Percentiles rank a stretch among this genome's conserved stretches.
These are phyloP conservation scores for Tetrax tetrax DNA, from an alignment of 2,113 vertebrate species.

Conservation along the genomic window DNA sequence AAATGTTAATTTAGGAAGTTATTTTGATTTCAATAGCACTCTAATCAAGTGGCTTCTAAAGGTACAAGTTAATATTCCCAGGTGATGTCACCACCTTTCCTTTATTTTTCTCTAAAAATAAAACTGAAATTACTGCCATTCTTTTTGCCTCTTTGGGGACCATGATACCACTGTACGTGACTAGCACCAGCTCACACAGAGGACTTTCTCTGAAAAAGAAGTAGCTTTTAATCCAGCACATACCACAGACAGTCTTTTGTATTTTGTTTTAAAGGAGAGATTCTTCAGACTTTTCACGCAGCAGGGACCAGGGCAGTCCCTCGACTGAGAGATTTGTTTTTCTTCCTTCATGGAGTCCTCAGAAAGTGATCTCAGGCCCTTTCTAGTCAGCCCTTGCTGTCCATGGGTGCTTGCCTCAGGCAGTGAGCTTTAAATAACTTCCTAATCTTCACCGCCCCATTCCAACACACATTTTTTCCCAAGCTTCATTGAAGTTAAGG, in stretches of 20 bases:
- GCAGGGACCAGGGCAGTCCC: background rate
- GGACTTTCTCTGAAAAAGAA: background rate
- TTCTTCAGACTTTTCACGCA: background rate
- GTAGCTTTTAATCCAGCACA: background rate
- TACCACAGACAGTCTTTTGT: background rate
- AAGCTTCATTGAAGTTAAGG: background rate
- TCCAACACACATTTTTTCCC: background rate
- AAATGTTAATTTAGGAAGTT: background rate
- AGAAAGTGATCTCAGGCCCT: background rate
- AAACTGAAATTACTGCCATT: background rate
- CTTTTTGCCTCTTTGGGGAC: background rate
- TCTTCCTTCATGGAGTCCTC: background rate
- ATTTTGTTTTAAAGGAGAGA: background rate
- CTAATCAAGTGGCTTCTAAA: background rate
- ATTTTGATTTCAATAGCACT: background rate
- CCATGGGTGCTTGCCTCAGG: background rate
- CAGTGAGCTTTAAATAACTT: conserved; percentile 10
- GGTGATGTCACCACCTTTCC: background rate
- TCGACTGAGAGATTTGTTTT: background rate
- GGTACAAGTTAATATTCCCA: background rate
- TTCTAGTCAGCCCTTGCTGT: background rate
- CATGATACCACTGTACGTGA: background rate
- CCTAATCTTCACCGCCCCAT: background rate
- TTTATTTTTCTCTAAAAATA: background rate
- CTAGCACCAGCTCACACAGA: background rate